Evolutionary conservation across 2,113 vertebrate genomes (phyloP).

Genomic region (Sakesphorus luctuosus): DNA sequence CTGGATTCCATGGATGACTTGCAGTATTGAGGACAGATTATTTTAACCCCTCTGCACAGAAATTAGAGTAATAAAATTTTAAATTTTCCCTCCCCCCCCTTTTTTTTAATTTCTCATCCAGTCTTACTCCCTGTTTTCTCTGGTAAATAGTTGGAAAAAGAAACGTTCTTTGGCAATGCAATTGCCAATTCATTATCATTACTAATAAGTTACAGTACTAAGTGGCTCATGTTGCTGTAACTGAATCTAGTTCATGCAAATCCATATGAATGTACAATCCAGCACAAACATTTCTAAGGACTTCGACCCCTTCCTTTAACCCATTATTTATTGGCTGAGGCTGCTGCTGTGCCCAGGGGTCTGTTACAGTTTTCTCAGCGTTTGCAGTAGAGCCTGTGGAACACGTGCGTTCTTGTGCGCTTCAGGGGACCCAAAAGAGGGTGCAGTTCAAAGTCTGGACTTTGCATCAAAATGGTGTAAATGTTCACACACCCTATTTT

Average conservation of each 20-base stretch:
- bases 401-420: accelerated
- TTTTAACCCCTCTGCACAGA: neutral
- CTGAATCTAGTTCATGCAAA: neutral
- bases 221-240: neutral
- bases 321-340: neutral
- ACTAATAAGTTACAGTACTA: neutral
- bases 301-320: neutral
- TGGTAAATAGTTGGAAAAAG: neutral
- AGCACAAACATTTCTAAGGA: neutral
- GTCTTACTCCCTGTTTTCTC: neutral
- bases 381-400: neutral
- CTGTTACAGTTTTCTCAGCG: neutral
- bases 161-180: neutral
- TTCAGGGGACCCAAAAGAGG: neutral
- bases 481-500: neutral
- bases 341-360: neutral
- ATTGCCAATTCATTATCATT: neutral
- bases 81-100: accelerated
- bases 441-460: neutral
- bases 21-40: neutral
- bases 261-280: neutral
- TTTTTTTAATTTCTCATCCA: neutral
- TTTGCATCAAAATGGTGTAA: neutral
- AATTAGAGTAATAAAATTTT: neutral
- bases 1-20: neutral